Conservation (phyloP, 2,113 vertebrate genomes). For the Acanthochromis polyacanthus region DNA sequence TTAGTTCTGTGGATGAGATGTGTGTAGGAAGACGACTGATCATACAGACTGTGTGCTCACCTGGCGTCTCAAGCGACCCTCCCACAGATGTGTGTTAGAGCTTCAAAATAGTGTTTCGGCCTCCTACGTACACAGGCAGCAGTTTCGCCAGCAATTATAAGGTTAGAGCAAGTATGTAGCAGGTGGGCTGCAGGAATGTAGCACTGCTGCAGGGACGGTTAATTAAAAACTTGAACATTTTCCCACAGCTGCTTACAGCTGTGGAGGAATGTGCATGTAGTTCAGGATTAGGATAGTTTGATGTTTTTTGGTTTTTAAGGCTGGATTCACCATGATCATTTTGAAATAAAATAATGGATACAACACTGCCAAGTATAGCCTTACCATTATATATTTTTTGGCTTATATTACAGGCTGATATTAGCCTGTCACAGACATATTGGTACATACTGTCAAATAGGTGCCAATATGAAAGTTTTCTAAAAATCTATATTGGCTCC, state of each 20-base stretch:
- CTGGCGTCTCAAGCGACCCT: constrained; percentile 12
- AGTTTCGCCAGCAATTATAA: constrained; percentile 2
- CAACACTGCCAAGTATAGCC: too few relatives aligned
- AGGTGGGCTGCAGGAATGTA: not conserved
- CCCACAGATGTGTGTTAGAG: constrained; percentile 17
- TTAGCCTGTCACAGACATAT: too few relatives aligned
- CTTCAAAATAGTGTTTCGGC: constrained; percentile 7
- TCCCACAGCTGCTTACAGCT: not conserved
- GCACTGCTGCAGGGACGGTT: constrained; percentile 4
- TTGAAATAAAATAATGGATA: too few relatives aligned
- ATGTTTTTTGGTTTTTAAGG: not conserved
- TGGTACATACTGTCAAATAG: too few relatives aligned
- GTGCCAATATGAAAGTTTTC: too few relatives aligned
- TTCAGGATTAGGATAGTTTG: not conserved
- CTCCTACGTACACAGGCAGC: constrained; percentile 40
- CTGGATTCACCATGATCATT: too few relatives aligned
- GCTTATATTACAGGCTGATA: too few relatives aligned
- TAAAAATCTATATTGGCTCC: too few relatives aligned
- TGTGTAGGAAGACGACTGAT: constrained; percentile 19
- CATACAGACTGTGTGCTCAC: constrained; percentile 1
- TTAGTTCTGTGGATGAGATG: not conserved
- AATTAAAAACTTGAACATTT: not conserved
- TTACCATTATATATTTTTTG: too few relatives aligned
- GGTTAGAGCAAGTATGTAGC: constrained; percentile 13
- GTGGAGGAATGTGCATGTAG: not conserved